Conservation (phyloP, 2,888 invertebrate species). For the Glyphotaelius pellucidus region DNA sequence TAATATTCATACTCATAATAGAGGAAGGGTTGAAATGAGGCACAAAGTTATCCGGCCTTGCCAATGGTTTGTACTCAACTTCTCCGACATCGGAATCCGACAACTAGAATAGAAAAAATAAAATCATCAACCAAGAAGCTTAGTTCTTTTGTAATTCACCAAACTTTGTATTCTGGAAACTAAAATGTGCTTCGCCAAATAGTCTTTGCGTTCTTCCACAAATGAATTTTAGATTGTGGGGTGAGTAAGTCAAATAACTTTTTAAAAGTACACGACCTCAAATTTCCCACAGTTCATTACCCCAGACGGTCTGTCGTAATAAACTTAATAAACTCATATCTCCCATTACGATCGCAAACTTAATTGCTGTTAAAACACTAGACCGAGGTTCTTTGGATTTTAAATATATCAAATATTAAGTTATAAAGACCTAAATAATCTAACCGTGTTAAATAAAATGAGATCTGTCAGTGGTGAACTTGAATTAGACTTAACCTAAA, state of each 20-base stretch:
- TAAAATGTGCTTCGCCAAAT: neutral
- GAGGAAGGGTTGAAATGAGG: constrained; percentile 74
- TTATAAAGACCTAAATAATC: neutral
- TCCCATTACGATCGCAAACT: neutral
- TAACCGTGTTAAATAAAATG: neutral
- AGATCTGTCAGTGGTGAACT: constrained; percentile 37
- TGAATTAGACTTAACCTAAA: constrained; percentile 57
- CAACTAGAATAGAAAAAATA: constrained; percentile 42
- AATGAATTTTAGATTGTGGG: neutral
- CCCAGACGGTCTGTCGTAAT: constrained; percentile 40
- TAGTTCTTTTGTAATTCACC: neutral
- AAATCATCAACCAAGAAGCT: neutral
- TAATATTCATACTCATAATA: constrained; percentile 76
- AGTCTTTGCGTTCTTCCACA: neutral
- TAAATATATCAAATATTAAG: neutral
- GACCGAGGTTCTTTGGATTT: neutral
- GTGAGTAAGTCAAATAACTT: constrained; percentile 2
- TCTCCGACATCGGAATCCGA: constrained; percentile 67
- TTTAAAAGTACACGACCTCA: constrained; percentile 30
- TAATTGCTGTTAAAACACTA: neutral
- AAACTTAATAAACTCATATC: neutral
- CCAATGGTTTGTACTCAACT: constrained; percentile 78
- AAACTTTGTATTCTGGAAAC: neutral
- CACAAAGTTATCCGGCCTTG: constrained; percentile 76
- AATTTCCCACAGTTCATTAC: constrained; percentile 45